phyloP scores from a whole-genome alignment of 2,797 vertebrate genomes.

The Pangasius macronema region DNA sequence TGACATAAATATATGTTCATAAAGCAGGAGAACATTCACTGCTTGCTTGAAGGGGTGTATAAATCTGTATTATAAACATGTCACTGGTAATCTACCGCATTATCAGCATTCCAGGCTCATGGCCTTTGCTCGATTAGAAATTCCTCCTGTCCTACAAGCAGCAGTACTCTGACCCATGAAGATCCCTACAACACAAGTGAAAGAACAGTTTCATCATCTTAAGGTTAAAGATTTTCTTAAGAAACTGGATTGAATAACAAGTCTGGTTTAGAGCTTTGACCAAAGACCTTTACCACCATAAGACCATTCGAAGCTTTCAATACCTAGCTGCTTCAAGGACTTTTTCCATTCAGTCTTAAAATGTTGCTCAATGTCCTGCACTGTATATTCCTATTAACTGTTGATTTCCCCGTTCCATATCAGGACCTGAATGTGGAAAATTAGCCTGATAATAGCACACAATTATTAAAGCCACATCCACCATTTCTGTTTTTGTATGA shows the following conservation, averaged over 20 bases:
- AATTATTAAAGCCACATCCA: neutral
- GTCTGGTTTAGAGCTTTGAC: neutral
- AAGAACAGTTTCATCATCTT: conserved; percentile 41
- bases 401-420: neutral
- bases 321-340: neutral
- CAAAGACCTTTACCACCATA: neutral
- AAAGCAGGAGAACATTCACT: conserved; percentile 67
- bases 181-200: conserved; percentile 51
- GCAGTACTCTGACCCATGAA: conserved; percentile 54
- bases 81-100: conserved; percentile 72
- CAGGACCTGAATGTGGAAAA: neutral
- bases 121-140: conserved; percentile 69
- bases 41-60: conserved; percentile 68
- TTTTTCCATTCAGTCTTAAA: neutral
- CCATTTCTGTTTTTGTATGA: neutral
- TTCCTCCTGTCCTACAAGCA: conserved; percentile 61
- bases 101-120: conserved; percentile 69
- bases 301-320: neutral
- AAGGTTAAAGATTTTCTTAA: neutral
- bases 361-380: neutral
- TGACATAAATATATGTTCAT: conserved; percentile 71
- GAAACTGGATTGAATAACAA: neutral
- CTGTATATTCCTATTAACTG: neutral
- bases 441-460: neutral
- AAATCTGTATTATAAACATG: conserved; percentile 77